A percentile compares a stretch with the other conserved stretches of the same genome.
Conservation (phyloP, 2,797 vertebrate genomes). For the Diglossa cyanea region DNA sequence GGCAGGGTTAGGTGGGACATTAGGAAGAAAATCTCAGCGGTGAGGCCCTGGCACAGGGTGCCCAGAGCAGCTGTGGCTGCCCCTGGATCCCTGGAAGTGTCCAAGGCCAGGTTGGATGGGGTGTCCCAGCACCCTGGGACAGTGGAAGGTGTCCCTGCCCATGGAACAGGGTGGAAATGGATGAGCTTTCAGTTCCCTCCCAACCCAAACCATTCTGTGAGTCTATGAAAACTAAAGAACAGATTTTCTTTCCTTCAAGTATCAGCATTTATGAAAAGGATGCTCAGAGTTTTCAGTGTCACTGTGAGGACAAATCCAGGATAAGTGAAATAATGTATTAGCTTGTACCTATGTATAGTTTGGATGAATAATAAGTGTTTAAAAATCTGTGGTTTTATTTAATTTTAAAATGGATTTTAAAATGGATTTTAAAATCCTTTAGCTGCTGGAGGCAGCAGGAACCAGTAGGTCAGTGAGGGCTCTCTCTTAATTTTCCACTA, state of each 20-base stretch:
- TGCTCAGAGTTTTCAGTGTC: background rate
- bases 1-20: background rate
- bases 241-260: background rate
- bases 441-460: background rate
- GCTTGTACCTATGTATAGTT: background rate
- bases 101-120: rapidly evolving
- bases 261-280: background rate
- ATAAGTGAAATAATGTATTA: background rate
- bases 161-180: rapidly evolving
- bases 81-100: background rate
- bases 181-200: background rate
- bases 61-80: background rate
- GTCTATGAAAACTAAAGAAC: background rate
- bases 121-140: rapidly evolving
- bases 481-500: background rate
- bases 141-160: background rate
- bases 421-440: background rate
- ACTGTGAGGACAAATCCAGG: background rate
- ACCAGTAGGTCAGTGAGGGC: rapidly evolving
- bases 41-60: rapidly evolving
- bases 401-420: background rate
- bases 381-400: background rate
- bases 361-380: background rate
- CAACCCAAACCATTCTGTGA: background rate
- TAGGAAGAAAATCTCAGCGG: background rate